Evolutionary conservation across 2,797 vertebrate species (phyloP), one percentile per base, ranked within the genome.

Genomic region (Pseudochirops corinnae): DNA sequence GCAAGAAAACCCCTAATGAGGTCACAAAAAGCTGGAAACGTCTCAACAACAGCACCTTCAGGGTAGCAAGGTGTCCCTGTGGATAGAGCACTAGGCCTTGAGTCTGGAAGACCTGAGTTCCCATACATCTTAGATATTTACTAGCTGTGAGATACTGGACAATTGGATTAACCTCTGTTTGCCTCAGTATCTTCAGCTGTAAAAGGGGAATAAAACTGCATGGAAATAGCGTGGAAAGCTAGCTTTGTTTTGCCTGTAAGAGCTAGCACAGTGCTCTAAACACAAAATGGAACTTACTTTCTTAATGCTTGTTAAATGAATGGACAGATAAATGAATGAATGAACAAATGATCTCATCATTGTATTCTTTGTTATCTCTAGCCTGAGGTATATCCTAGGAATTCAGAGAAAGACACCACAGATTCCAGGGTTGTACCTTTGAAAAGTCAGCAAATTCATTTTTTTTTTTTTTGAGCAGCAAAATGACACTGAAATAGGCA

Each of bases 401-500:
- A 46, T 50, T 87, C 74, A 87, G 74, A 87, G 24, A 87, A 46
- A 87, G 24, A 24, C 39, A 87, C 94, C 52, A 92, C 60, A 94
- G 74, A 33, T 33, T 3, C 90, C 50, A 93, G 92, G 6, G 46
- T 7, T 56, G 50, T 87, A 46, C 53, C 90, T 67, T 67, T 90
- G 92, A 28, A 46, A 56, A 96, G 93, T 92, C 58, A 92, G 94
- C 62, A 96, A 96, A 95, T 62, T 29, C 91, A 74, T 67, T 55
- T 55, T 55, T 55, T 55, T 55, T 11, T 55, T 55, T 55, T 55
- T 55, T 82, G 55, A 39, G 95, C 93, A 94, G 93, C 97, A 96
- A 96, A 93, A 82, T 62, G 93, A 57, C 93, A 96, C 2, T 55
- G 93, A 96, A 95, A 94, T 96, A 94, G 92, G 90, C 93, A 29